Evolutionary conservation across 2,113 vertebrate species (phyloP), one percentile per base, ranked within the genome.

Genomic region (Phrynocephalus versicolor): DNA sequence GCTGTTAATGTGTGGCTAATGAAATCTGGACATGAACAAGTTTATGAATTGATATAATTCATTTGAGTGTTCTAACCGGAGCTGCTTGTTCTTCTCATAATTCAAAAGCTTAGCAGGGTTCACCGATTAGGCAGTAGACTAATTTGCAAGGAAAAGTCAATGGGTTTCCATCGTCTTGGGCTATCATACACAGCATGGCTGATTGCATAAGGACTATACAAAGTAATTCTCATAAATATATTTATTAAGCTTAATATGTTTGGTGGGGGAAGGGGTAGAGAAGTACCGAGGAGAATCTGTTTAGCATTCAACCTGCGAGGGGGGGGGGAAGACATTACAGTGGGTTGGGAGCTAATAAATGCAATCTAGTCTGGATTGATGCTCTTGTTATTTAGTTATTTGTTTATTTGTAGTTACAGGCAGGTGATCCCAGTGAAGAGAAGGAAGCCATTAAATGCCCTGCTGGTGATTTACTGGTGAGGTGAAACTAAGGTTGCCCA

Each of bases 21-120:
- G 97, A 99, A 99, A 99, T 98, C 97, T 97, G 97, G 98, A 99
- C 98, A 97, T 96, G 97, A 97, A 97, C 97, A 98, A 98, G 97
- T 98, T 98, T 99, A 97, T 97, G 97, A 98, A 99, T 97, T 97
- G 97, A 97, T 98, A 98, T 99, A 98, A 99, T 97, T 99, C 97
- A 98, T 97, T 90, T 96, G 96, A 97, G 96, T 97, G 96, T 97
- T 97, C 96, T 97, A 96, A 97, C 94, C 96, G 84, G 96, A 93
- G 95, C 96, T 95, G 96, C 95, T 97, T 95, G 96, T 96, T 97
- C 96, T 96, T 85, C 94, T 96, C 97, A 97, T 98, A 97, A 98
- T 97, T 98, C 98, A 97, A 96, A 97, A 97, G 96, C 97, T 97
- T 97, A 98, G 97, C 97, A 97, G 97, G 97, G 97, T 97, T 97